Evolutionary conservation across 2,113 vertebrate genomes (phyloP), one percentile per base, ranked within the genome.

Genomic region (Dissostichus mawsoni): DNA sequence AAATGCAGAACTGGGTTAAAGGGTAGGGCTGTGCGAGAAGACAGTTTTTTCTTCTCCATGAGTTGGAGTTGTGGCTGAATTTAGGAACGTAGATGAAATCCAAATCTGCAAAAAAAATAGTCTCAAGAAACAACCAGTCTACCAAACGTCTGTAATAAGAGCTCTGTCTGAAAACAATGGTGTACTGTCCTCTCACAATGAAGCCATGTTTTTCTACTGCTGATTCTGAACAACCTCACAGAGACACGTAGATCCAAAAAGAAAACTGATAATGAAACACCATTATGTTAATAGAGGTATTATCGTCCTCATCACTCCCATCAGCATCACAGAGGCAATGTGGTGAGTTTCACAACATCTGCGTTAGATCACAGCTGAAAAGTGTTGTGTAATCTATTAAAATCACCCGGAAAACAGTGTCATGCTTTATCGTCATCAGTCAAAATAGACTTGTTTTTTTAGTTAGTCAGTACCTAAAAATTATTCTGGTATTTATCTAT

Each of bases 1-100:
- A 91, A 87, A 89, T 84, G 76, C 74, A 76, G 75, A 92, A 91
- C 64, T 91, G 74, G 84, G 92, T 90, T 83, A 92, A 82, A 89
- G 90, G 87, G 76, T 74, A 55, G 7, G 55, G n/a, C 33, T 56
- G 64, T 36, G n/a, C 45, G 44, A 78, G 47, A 86, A 67, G 55
- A 69, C 50, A 41, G 76, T 66, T 69, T 68, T 20, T 56, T 4
- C n/a, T 25, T 10, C 55, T 63, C 51, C 33, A 50, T 47, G 5
- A 71, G n/a, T 20, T 66, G 5, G 13, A 62, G 47, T 88, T 74
- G 64, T 68, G 57, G 14, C n/a, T 69, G 47, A 63, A 63, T 59
- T 58, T 4, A n/a, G 1, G 69, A 53, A 33, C 57, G 33, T 0
- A 66, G 16, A 65, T 5, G 65, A 77, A 84, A 6, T 12, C 20